Evolutionary conservation across 1,140 invertebrate genomes (phyloP), one percentile per base, ranked within the genome.

Genomic region (Anastatus disparis): DNA sequence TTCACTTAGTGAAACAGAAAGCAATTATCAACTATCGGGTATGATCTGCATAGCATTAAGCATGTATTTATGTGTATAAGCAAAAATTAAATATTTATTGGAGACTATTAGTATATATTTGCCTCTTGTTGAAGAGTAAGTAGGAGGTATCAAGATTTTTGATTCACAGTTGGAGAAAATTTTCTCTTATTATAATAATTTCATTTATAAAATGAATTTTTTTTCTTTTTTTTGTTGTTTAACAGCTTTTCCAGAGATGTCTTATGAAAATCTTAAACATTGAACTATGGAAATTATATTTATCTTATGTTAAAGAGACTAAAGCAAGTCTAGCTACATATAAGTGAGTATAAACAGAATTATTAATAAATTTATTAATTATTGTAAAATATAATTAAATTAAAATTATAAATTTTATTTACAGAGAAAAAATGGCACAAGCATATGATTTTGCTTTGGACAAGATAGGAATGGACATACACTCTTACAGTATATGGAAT

Each of bases 391-490:
- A 13, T 61, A 50, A 22, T 13, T 42, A 27, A 70, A 75, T 56
- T 31, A 35, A 24, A 46, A 44, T 40, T 24, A 58, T 8, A n/a
- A n/a, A n/a, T n/a, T n/a, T n/a, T n/a, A n/a, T 74, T 88, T 88
- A 53, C 84, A 98, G 97, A 80, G 97, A 99, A 85, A 99, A 99
- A 88, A 98, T 99, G 95, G 97, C 97, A 0, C 96, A 99, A 86
- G 97, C 98, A 0, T 99, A 99, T 82, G 98, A 99, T 85, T 99
- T 99, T 88, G 97, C 98, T 0, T 84, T 99, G 65, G 98, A 99
- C 70, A 99, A 99, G 87, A 99, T 99, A 78, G 98, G 98, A 2
- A 94, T 99, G 91, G 97, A 99, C 79, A 95, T 97, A 73, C 94
- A 96, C 84, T 97, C 97, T 0, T 97, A 95, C 82, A 92, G 93